Conservation (phyloP, 2,113 vertebrate species). For the Peromyscus californicus region DNA sequence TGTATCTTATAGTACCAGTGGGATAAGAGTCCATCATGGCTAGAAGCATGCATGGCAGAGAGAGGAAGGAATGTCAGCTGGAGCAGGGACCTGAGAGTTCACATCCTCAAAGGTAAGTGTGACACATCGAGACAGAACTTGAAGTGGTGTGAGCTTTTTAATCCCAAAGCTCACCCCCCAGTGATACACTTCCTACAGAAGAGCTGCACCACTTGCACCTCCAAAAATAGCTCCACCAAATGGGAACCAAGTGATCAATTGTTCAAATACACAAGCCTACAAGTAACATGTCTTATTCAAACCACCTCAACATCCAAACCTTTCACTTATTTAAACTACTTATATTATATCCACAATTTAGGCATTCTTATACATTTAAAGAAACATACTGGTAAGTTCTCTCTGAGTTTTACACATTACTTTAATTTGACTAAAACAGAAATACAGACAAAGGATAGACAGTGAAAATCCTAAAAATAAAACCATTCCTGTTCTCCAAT, state of each 20-base stretch:
- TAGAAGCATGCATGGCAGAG: not conserved
- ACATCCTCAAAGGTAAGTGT: not conserved
- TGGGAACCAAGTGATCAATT: no score
- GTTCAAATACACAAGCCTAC: not conserved
- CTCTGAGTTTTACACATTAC: not conserved
- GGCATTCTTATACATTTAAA: not conserved
- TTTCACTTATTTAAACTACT: not conserved
- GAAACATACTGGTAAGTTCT: not conserved
- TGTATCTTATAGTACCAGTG: not conserved
- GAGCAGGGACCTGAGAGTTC: not conserved
- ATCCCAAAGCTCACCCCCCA: no score
- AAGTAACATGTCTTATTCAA: not conserved
- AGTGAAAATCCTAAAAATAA: not conserved
- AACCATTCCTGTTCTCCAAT: not conserved
- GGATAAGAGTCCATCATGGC: not conserved
- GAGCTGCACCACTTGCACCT: not conserved
- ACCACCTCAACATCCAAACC: not conserved
- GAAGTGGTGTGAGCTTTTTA: not conserved
- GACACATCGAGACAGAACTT: not conserved
- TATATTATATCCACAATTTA: not conserved
- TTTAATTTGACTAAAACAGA: not conserved
- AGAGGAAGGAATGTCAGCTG: not conserved
- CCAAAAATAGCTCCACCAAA: not conserved
- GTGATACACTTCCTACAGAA: not conserved
- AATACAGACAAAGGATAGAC: not conserved